Base-by-base conservation (phyloP, 2,797 vertebrate genomes). In the Chelmon rostratus region DNA sequence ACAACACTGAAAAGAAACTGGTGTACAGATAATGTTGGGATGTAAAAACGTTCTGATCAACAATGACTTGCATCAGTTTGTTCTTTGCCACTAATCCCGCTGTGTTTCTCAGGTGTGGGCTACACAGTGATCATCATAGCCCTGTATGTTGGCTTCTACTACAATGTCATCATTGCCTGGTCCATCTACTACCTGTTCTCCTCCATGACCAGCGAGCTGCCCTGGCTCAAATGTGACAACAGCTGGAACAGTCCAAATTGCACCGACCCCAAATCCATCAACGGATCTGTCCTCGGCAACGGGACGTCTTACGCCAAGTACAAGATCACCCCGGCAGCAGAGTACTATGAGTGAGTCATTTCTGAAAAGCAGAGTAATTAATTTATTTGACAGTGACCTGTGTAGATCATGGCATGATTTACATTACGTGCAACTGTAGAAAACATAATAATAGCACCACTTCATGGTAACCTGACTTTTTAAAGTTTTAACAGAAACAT, bases 131-230 rank as follows among this genome's bases (percentile, higher is more conserved):
- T 99, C 90, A 78, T 99, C 93, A 99, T 99, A 80, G 98, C 98
- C 40, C 90, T 99, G 69, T 99, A 99, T n/a, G 98, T 99, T 59
- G 98, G 98, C 87, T 99, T 99, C 96, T 99, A 99, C 96, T 99
- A 99, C 96, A 99, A 99, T 1, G 98, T 99, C 92, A 99, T 99
- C 94, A 99, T 99, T 56, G 98, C 98, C 78, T 99, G 98, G 98
- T 99, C 98, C 11, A 95, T 99, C n/a, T 95, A 98, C 95, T 99
- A 99, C 92, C 96, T 99, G 79, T 97, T 96, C 91, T 97, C 96
- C 79, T 99, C 98, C 50, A 99, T 99, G 94, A 97, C 97, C 47
- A 91, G 82, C 12, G 94, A 96, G 46, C 95, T 99, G 28, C 98
- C 98, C 0, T 99, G 98, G 98, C 97, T 97, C 3, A 86, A 91